Conservation (phyloP, 2,113 vertebrate genomes). For the Eolophus roseicapilla region DNA sequence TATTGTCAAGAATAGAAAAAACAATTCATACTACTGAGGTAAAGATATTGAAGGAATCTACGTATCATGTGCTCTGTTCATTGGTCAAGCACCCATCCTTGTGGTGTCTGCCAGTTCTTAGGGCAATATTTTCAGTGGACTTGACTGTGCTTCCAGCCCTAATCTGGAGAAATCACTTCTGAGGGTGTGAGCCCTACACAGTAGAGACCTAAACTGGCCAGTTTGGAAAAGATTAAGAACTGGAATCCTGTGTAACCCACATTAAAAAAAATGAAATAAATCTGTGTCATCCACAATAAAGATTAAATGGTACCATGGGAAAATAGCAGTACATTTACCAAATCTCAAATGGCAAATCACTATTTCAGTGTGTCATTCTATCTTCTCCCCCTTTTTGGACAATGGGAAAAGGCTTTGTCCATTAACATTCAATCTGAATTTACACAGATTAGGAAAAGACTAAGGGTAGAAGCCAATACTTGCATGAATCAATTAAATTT, state of each 20-base stretch:
- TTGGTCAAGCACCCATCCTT: not conserved
- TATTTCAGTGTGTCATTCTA: not conserved
- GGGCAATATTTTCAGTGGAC: not conserved
- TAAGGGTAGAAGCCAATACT: not conserved
- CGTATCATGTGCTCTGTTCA: not conserved
- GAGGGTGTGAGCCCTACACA: not conserved
- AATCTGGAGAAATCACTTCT: not conserved
- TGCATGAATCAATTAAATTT: not conserved
- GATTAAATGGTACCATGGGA: not conserved
- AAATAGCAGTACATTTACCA: not conserved
- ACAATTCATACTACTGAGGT: not conserved
- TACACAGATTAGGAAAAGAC: not conserved
- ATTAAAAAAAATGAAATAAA: not conserved
- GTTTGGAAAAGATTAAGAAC: not conserved
- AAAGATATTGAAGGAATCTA: not conserved
- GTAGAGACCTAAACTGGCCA: not conserved
- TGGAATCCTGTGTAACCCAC: not conserved
- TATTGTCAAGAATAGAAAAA: constrained; percentile 30
- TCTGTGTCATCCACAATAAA: not conserved
- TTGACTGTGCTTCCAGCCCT: not conserved
- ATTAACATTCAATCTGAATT: not conserved
- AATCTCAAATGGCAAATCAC: not conserved
- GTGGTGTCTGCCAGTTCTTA: not conserved
- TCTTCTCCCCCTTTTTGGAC: not conserved
- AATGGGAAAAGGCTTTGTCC: not conserved